Base-by-base conservation (phyloP, 2,888 invertebrate genomes). In the Linnaemya vulpina region DNA sequence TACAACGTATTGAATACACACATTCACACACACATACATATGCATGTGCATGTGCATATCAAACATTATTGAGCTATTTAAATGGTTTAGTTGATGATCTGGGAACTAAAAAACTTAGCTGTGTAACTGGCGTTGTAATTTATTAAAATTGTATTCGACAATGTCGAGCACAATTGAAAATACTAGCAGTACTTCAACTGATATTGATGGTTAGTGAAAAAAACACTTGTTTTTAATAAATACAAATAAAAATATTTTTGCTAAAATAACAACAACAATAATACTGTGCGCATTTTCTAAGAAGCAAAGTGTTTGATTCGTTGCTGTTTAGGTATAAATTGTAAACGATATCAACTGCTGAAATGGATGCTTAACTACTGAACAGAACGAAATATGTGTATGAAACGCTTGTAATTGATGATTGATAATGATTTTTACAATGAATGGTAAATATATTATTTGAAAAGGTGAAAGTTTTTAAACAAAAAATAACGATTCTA, bases 161-260 rank as follows among this genome's bases (percentile, higher is more conserved):
- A 83, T 83, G 82, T 20, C 49, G 43, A 49, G 38, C 46, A 60
- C 74, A 67, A 81, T 30, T 63, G 71, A 55, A 74, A 74, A 53
- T 62, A 20, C 30, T 30, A 30, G 5, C 13, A 51, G 22, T 60
- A 60, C 38, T 60, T 46, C 62, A 70, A 51, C 74, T 53, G 83
- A 85, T 75, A 70, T 79, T 67, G 83, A 85, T 75, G 85, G 85
- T 85, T 60, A 75, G 82, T 85, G 74, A 53, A 35, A 58, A 58
- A 68, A 77, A 51, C 53, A 40, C 15, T 43, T 76, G 46, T n/a
- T 60, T 15, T 38, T 17, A 38, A 22, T 11, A 11, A 63, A 9
- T 38, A 11, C 35, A 40, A 20, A 4, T 40, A 60, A 40, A 38
- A 40, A 8, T 20, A 43, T 5, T n/a, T n/a, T n/a, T n/a, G n/a